phyloP scores from a whole-genome alignment of 2,113 vertebrate genomes.

The Noctilio leporinus region DNA sequence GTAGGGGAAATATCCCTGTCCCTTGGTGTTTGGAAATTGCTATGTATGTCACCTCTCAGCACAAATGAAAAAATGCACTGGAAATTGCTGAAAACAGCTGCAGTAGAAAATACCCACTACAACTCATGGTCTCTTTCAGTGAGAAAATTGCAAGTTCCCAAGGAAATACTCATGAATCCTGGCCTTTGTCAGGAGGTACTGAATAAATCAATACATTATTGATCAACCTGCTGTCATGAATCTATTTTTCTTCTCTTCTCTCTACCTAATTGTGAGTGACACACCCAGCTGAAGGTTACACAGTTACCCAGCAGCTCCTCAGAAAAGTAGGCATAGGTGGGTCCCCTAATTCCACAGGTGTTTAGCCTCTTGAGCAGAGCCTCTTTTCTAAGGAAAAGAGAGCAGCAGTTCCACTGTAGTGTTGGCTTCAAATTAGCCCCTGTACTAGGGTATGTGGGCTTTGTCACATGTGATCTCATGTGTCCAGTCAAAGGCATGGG shows the following conservation, averaged over 20 bases:
- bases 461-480: not conserved
- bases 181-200: conserved; percentile 56
- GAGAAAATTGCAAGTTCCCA: conserved; percentile 64
- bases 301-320: not conserved
- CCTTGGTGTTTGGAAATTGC: not conserved
- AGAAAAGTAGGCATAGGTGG: conserved; percentile 31
- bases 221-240: conserved; percentile 61
- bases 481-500: not conserved
- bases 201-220: conserved; percentile 71
- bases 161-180: conserved; percentile 69
- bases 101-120: not conserved
- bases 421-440: not conserved
- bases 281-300: conserved; percentile 40
- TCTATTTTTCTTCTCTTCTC: conserved; percentile 49
- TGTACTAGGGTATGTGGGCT: not conserved
- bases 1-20: not conserved
- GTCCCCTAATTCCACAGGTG: not conserved
- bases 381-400: not conserved
- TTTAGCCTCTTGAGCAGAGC: not conserved
- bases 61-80: conserved; percentile 1
- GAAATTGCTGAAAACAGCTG: conserved; percentile 18
- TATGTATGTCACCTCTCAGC: not conserved
- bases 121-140: conserved; percentile 34
- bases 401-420: not conserved
- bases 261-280: conserved; percentile 58